Percentiles rank a stretch among this genome's conserved stretches.
Evolutionary conservation across 2,797 vertebrate genomes (phyloP).

Genomic region (Anguilla pacifica): DNA sequence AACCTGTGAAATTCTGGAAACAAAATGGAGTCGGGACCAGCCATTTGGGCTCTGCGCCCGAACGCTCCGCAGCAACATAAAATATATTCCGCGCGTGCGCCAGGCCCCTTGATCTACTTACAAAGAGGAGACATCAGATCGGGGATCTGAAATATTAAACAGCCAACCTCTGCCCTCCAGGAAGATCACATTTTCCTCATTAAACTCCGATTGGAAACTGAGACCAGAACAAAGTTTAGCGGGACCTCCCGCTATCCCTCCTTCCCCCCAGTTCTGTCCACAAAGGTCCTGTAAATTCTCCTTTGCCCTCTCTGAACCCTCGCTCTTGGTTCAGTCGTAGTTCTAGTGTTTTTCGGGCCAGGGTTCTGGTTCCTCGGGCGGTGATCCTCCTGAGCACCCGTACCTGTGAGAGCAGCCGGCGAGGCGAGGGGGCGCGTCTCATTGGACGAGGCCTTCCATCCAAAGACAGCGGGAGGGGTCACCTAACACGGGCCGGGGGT

Average conservation of each 20-base stretch:
- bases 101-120: constrained; percentile 39
- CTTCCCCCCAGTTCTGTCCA: background rate
- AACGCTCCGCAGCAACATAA: constrained; percentile 64
- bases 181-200: constrained; percentile 62
- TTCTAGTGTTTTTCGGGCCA: constrained; percentile 30
- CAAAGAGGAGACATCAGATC: constrained; percentile 42
- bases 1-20: background rate
- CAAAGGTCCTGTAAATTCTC: constrained; percentile 12
- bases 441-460: constrained; percentile 33
- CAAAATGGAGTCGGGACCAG: background rate
- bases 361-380: constrained; percentile 28
- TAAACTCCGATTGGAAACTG: constrained; percentile 56
- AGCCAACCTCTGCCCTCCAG: constrained; percentile 40
- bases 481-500: background rate
- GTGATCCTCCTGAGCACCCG: constrained; percentile 56
- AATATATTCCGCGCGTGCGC: background rate
- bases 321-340: constrained; percentile 23
- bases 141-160: constrained; percentile 54
- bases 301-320: constrained; percentile 28
- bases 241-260: constrained; percentile 7
- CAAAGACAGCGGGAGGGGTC: constrained; percentile 11
- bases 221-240: constrained; percentile 50
- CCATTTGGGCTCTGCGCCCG: constrained; percentile 29
- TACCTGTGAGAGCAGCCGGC: constrained; percentile 56
- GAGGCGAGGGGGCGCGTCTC: constrained; percentile 39